Evolutionary conservation across 2,888 invertebrate species (phyloP), one percentile per base, ranked within the genome.

Genomic region (Sinohyriopsis cumingii): DNA sequence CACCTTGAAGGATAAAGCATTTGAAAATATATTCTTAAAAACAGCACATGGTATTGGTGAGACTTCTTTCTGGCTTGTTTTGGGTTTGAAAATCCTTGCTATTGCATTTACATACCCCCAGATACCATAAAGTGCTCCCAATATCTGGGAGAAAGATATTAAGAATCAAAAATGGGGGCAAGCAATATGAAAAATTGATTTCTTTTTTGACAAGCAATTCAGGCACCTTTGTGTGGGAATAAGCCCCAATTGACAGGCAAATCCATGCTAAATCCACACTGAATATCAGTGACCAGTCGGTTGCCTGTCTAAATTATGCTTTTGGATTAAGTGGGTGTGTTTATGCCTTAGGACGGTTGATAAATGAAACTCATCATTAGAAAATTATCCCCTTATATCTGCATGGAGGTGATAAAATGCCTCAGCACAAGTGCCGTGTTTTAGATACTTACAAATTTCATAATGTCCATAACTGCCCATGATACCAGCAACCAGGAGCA

Each of bases 291-390:
- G 55, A 54, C 70, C 33, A 68, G 68, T 67, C 65, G 24, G 54
- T 57, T 55, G 69, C 68, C 69, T 70, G 65, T 65, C 75, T 67
- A 75, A 73, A 73, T 75, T 75, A 75, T 75, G 57, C 72, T 72
- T 62, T 53, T 69, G 71, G 77, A 75, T 77, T 75, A 75, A 6
- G 24, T 57, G n/a, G 59, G 75, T 77, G 71, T 77, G 75, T 68
- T 59, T 56, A 55, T 56, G 71, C 61, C 65, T 74, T 76, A 72
- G 61, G 65, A 54, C 24, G 71, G 63, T 65, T 80, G 79, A 80
- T 80, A 81, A 81, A 79, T 80, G 59, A 68, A 66, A 61, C 73
- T 77, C 79, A 81, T 81, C 81, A 79, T 79, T 79, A 73, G 74
- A 71, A 78, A 79, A 79, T 81, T 81, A 82, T 80, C 79, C 79